Conservation (phyloP, 2,113 vertebrate genomes). For the Baryphthengus martii region DNA sequence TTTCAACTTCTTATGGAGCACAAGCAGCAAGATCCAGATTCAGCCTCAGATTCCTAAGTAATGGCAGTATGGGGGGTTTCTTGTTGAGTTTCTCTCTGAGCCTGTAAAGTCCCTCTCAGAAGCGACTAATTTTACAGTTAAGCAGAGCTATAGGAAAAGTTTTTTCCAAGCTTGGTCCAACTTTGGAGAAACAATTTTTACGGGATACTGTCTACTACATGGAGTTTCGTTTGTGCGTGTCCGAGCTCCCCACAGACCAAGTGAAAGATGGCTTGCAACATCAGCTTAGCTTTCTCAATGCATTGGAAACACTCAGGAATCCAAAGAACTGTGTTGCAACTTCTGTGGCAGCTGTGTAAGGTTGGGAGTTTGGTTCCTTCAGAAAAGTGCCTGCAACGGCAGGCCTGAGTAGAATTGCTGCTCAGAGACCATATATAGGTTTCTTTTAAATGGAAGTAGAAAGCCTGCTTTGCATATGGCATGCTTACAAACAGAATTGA, state of each 20-base stretch:
- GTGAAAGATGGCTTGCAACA: background rate
- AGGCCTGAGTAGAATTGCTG: background rate
- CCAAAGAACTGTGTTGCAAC: background rate
- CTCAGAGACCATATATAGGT: fast-evolving
- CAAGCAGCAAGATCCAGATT: background rate
- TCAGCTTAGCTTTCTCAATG: background rate
- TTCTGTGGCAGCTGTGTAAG: background rate
- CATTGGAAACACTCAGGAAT: background rate
- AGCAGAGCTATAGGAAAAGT: background rate
- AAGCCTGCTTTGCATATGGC: background rate
- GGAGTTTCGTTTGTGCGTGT: background rate
- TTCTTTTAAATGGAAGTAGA: background rate
- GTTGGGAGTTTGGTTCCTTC: too few relatives aligned
- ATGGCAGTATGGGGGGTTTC: background rate
- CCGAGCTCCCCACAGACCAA: background rate
- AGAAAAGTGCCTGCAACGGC: too few relatives aligned
- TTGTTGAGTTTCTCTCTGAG: background rate
- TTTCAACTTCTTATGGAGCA: background rate
- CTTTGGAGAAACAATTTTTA: background rate
- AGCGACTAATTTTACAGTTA: background rate
- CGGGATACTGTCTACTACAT: too few relatives aligned
- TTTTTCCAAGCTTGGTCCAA: background rate
- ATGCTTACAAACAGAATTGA: background rate
- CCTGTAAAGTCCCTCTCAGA: background rate
- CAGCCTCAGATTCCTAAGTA: background rate